Evolutionary conservation across 2,797 vertebrate species (phyloP).

Genomic region (Poeciliopsis gracilis): DNA sequence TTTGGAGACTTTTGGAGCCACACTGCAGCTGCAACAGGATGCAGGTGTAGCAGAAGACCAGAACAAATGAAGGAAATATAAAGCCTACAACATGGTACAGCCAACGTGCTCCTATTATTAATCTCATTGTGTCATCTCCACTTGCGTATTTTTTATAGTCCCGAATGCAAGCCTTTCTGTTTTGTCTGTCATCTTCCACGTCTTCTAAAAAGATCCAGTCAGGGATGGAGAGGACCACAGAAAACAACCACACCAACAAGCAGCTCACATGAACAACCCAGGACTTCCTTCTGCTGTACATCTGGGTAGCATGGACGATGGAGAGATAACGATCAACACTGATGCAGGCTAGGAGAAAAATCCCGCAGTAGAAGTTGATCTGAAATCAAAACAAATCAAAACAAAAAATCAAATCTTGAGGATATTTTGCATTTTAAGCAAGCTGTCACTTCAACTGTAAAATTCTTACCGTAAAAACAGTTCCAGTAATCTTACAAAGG

Average conservation of each 20-base stretch:
- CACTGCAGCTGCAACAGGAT: slow-evolving; percentile 78
- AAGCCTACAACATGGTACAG: slow-evolving; percentile 89
- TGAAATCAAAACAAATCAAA: slow-evolving; percentile 45
- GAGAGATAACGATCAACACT: slow-evolving; percentile 93
- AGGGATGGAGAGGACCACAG: not conserved
- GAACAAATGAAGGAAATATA: slow-evolving; percentile 83
- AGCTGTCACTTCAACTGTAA: not conserved
- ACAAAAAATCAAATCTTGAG: not conserved
- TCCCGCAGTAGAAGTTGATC: slow-evolving; percentile 94
- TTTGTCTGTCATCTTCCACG: accelerated
- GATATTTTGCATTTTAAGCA: not conserved
- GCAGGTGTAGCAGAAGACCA: slow-evolving; percentile 85
- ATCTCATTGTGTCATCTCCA: no score
- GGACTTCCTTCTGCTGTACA: slow-evolving; percentile 88
- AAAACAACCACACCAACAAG: not conserved
- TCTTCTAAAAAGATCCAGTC: not conserved
- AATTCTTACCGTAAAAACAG: slow-evolving; percentile 81
- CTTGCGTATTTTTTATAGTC: no score
- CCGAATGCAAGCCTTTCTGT: no score
- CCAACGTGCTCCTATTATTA: slow-evolving; percentile 73
- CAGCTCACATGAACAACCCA: slow-evolving; percentile 78
- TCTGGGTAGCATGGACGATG: slow-evolving; percentile 89
- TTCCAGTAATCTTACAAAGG: slow-evolving; percentile 84
- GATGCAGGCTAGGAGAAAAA: slow-evolving; percentile 91
- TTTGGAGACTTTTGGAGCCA: slow-evolving; percentile 73